Conservation (phyloP, 2,888 invertebrate genomes). For the Gortyna flavago region DNA sequence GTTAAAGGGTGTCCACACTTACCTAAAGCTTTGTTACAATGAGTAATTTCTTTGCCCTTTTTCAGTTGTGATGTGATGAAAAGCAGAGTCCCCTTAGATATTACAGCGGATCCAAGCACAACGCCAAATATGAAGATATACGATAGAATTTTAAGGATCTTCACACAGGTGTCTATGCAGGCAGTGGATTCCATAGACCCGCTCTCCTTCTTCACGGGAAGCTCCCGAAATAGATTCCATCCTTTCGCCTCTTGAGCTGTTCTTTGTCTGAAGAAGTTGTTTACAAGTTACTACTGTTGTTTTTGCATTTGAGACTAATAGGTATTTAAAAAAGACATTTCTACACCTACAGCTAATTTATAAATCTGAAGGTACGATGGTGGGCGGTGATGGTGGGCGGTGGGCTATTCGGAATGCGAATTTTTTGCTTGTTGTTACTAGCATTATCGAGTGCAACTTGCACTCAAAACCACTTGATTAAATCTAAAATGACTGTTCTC, state of each 20-base stretch:
- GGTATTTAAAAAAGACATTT: neutral
- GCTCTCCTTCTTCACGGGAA: slow-evolving; percentile 92
- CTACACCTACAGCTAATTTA: slow-evolving; percentile 8
- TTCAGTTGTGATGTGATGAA: slow-evolving; percentile 93
- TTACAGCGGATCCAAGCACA: slow-evolving; percentile 92
- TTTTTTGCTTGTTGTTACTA: neutral
- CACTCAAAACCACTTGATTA: neutral
- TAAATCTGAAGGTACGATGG: slow-evolving; percentile 1
- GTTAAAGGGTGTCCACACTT: slow-evolving; percentile 38
- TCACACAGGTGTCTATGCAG: slow-evolving; percentile 91
- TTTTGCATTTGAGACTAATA: neutral
- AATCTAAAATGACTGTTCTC: slow-evolving; percentile 5
- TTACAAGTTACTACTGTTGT: neutral
- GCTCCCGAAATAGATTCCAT: slow-evolving; percentile 95
- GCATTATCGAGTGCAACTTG: neutral
- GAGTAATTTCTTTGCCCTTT: slow-evolving; percentile 87
- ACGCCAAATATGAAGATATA: slow-evolving; percentile 92
- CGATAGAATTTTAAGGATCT: slow-evolving; percentile 92
- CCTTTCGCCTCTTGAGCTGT: slow-evolving; percentile 90
- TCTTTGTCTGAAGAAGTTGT: slow-evolving; percentile 80
- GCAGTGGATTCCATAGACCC: slow-evolving; percentile 92
- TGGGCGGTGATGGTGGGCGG: no score
- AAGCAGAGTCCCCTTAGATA: slow-evolving; percentile 93
- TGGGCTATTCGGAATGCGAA: neutral
- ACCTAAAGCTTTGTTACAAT: slow-evolving; percentile 90